Evolutionary conservation across 1,140 invertebrate species (phyloP).

Genomic region (Philotrypesis tridentata): DNA sequence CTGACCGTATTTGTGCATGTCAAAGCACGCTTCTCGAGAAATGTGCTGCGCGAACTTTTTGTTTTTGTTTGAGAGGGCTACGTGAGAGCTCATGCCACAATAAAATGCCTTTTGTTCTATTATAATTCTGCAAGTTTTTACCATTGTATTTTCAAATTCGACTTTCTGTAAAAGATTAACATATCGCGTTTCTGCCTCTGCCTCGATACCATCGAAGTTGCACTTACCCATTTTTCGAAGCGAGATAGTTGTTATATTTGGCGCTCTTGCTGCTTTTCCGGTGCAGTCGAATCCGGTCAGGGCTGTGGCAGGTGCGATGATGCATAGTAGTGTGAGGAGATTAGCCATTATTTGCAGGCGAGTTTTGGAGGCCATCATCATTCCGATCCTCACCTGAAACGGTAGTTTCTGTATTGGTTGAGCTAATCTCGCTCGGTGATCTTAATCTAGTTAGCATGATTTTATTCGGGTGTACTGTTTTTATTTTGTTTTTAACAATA

Average conservation of each 20-base stretch:
- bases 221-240: neutral
- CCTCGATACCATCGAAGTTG: neutral
- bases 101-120: neutral
- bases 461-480: slow-evolving; percentile 31
- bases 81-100: neutral
- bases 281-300: neutral
- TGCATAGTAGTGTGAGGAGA: neutral
- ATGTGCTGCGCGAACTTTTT: neutral
- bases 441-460: neutral
- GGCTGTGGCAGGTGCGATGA: no score
- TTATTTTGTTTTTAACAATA: slow-evolving; percentile 3
- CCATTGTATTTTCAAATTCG: neutral
- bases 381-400: neutral
- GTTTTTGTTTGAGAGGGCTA: neutral
- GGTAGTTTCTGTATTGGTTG: neutral
- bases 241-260: neutral
- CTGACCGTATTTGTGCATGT: neutral
- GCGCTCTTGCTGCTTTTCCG: neutral
- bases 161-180: neutral
- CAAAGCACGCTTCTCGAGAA: neutral
- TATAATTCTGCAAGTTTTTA: neutral
- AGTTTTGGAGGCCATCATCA: neutral
- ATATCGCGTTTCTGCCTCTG: neutral
- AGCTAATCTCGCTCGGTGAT: neutral
- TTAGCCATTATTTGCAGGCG: neutral